Evolutionary conservation across 2,888 invertebrate species (phyloP).

Genomic region (Tiliacea citrago): DNA sequence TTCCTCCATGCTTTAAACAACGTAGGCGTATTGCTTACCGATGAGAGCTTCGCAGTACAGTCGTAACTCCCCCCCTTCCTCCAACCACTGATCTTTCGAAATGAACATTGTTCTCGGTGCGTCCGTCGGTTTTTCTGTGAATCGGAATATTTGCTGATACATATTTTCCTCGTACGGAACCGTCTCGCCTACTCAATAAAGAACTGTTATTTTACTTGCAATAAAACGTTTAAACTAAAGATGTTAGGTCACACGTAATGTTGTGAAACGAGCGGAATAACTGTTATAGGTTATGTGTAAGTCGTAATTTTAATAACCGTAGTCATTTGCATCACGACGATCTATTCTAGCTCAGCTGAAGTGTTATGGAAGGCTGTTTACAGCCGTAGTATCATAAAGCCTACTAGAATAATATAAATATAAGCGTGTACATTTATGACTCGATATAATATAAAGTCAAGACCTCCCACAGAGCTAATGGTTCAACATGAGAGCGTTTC

Average conservation of each 20-base stretch:
- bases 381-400: conserved; percentile 50
- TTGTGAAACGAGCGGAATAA: conserved; percentile 54
- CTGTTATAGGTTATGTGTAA: conserved; percentile 53
- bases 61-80: conserved; percentile 91
- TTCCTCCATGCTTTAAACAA: conserved; percentile 21
- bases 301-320: conserved; percentile 63
- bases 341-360: conserved; percentile 49
- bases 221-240: conserved; percentile 42
- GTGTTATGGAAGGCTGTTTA: conserved; percentile 45
- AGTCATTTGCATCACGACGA: conserved; percentile 56
- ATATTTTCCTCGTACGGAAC: conserved; percentile 62
- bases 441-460: conserved; percentile 36
- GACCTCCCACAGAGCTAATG: conserved; percentile 56
- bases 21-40: conserved; percentile 86
- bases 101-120: conserved; percentile 92
- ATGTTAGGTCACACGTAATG: conserved; percentile 44
- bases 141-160: conserved; percentile 65
- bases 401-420: conserved; percentile 52
- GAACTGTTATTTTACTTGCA: conserved; percentile 37
- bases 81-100: conserved; percentile 92
- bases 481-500: neutral
- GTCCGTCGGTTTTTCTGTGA: conserved; percentile 92
- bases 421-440: conserved; percentile 53
- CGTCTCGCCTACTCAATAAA: conserved; percentile 36
- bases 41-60: conserved; percentile 95